phyloP scores from a whole-genome alignment of 2,797 vertebrate genomes.

The Karalla daura region DNA sequence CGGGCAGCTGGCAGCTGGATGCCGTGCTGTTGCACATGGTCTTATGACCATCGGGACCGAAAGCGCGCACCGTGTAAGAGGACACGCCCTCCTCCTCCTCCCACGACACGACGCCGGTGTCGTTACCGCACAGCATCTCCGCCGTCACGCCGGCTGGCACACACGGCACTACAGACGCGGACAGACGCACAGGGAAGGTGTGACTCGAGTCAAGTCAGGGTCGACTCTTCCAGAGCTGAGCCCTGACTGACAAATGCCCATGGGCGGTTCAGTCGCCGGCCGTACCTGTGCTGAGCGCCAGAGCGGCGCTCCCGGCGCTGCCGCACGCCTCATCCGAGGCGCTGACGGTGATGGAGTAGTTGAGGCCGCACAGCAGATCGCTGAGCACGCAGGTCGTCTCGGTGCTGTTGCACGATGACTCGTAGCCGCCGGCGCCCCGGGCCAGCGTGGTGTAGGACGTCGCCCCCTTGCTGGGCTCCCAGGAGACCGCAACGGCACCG shows the following conservation, averaged over 20 bases:
- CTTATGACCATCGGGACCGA: conserved; percentile 73
- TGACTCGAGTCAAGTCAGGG: neutral
- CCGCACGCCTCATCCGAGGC: conserved; percentile 70
- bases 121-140: conserved; percentile 67
- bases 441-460: conserved; percentile 70
- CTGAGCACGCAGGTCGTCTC: conserved; percentile 64
- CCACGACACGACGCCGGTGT: conserved; percentile 80
- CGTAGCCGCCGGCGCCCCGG: conserved; percentile 67
- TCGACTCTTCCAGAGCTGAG: no score
- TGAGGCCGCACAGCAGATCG: conserved; percentile 75
- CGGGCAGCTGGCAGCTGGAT: conserved; percentile 69
- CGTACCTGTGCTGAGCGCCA: conserved; percentile 75
- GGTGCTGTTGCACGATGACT: conserved; percentile 64
- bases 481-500: conserved; percentile 69
- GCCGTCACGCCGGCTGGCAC: conserved; percentile 67
- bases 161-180: conserved; percentile 77
- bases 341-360: conserved; percentile 76
- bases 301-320: conserved; percentile 62
- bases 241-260: no score
- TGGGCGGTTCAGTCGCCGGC: no score
- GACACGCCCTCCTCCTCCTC: conserved; percentile 57
- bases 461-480: conserved; percentile 80
- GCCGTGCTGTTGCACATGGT: conserved; percentile 57
- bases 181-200: no score
- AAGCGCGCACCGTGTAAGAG: conserved; percentile 72